A percentile compares a stretch with the other conserved stretches of the same genome.
phyloP scores from a whole-genome alignment of 2,888 invertebrate genomes.

The Meganola albula region DNA sequence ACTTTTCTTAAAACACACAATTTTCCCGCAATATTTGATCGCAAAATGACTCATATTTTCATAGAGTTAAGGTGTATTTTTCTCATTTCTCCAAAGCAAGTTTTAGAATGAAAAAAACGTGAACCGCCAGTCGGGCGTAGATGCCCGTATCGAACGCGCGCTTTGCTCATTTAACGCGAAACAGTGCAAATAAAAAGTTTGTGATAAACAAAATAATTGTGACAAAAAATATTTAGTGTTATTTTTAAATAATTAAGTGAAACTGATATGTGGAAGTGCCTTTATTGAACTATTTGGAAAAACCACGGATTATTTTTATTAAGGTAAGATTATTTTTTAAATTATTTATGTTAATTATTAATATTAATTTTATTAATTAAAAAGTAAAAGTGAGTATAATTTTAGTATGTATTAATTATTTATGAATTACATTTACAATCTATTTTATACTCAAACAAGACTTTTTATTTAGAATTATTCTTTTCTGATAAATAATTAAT shows the following conservation, averaged over 20 bases:
- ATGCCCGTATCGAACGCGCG: conserved; percentile 17
- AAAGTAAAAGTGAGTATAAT: too few relatives aligned
- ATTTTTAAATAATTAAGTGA: conserved; percentile 7
- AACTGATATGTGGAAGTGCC: conserved; percentile 11
- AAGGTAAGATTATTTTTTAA: conserved; percentile 14
- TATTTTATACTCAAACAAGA: too few relatives aligned
- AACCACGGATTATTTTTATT: conserved; percentile 8
- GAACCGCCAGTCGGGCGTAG: conserved; percentile 17
- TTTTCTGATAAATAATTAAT: not conserved
- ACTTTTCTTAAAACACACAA: too few relatives aligned
- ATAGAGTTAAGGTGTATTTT: too few relatives aligned
- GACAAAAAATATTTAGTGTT: conserved; percentile 2
- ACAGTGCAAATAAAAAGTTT: not conserved
- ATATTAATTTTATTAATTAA: not conserved
- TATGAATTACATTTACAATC: too few relatives aligned
- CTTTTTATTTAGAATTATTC: too few relatives aligned
- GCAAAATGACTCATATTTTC: too few relatives aligned
- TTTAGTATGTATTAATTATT: too few relatives aligned
- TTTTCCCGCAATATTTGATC: too few relatives aligned
- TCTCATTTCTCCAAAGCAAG: too few relatives aligned
- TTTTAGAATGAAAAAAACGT: too few relatives aligned
- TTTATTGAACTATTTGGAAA: conserved; percentile 8
- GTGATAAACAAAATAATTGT: not conserved
- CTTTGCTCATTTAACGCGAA: conserved; percentile 2
- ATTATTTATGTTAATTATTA: not conserved